These are phyloP conservation scores for Cremastinae sp. DNA, from an alignment of 2,888 invertebrate genomes.

Conservation along the genomic window DNA sequence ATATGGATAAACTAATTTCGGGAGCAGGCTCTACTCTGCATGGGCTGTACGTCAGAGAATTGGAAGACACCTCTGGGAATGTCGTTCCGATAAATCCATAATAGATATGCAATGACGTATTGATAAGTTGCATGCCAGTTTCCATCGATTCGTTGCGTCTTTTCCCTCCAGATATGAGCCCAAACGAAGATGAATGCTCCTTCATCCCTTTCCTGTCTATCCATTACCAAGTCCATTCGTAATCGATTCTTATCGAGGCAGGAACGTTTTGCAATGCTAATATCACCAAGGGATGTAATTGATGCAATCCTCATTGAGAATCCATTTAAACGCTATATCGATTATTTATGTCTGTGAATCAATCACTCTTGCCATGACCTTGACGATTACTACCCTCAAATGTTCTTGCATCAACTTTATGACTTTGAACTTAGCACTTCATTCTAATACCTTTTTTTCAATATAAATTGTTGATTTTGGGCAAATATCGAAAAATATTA, in stretches of 20 bases:
- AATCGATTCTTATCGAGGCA: conserved; percentile 21
- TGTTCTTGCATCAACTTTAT: no score
- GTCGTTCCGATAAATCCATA: conserved; percentile 59
- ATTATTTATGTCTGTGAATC: no score
- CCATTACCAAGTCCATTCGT: conserved; percentile 11
- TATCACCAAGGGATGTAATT: conserved; percentile 9
- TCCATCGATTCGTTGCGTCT: no score
- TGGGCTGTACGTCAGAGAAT: conserved; percentile 57
- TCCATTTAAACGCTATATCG: no score
- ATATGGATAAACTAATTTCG: conserved; percentile 77
- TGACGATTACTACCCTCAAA: no score
- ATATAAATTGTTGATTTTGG: no score
- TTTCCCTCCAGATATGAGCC: no score
- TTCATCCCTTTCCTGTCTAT: not conserved
- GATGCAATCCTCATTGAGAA: conserved; percentile 10
- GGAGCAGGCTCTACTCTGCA: conserved; percentile 57
- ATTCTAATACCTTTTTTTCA: no score
- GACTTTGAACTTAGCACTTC: no score
- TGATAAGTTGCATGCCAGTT: no score
- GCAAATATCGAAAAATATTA: no score
- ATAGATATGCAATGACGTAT: not conserved
- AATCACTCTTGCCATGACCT: no score
- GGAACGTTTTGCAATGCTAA: conserved; percentile 29
- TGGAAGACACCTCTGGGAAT: conserved; percentile 41
- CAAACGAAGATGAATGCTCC: not conserved